Base-by-base conservation (phyloP, 2,888 invertebrate genomes). In the Drosophila recens region DNA sequence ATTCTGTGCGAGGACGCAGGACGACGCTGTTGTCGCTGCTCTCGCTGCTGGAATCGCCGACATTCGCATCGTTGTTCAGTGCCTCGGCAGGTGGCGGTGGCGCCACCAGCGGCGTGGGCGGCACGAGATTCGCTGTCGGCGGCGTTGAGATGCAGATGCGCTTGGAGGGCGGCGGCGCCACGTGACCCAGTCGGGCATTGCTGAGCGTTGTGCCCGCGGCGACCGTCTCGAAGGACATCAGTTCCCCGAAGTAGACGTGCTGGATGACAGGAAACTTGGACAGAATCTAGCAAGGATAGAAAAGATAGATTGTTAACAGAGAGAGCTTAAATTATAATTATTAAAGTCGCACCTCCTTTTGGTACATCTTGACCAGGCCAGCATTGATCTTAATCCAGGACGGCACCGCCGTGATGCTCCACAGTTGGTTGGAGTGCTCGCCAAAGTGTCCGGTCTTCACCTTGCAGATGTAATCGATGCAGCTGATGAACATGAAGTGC, bases 341-440 rank as follows among this genome's bases (percentile, higher is more conserved):
- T 3, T 2, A 1, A 13, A 10, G 3, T 11, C 75, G 34, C 91
- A 98, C 98, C 94, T 99, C 99, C 72, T 96, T 99, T 93, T 98
- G 98, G 91, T 99, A 99, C 99, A 99, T 99, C 94, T 98, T 99
- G 38, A 99, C 95, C 23, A 99, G 95, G 15, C 99, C 99, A 70
- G 95, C 94, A 92, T 99, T 99, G 52, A 99, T 97, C 94, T 99
- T 99, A 0, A 95, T 93, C 99, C 99, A 99, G 5, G 95, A 95
- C 0, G 96, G 95, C 1, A 99, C 98, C 5, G 96, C 99, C 91
- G 99, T 99, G 61, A 99, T 98, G 90, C 98, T 98, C 99, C 99
- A 99, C 43, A 99, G 93, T 91, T 99, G 99, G 93, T 99, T 99
- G 0, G 99, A 99, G 93, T 99, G 99, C 92, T 99, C 99, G 36